Percentiles rank a stretch among this genome's conserved stretches.
Evolutionary conservation across 2,888 invertebrate species (phyloP).

Genomic region (Chrysolina oricalcia): DNA sequence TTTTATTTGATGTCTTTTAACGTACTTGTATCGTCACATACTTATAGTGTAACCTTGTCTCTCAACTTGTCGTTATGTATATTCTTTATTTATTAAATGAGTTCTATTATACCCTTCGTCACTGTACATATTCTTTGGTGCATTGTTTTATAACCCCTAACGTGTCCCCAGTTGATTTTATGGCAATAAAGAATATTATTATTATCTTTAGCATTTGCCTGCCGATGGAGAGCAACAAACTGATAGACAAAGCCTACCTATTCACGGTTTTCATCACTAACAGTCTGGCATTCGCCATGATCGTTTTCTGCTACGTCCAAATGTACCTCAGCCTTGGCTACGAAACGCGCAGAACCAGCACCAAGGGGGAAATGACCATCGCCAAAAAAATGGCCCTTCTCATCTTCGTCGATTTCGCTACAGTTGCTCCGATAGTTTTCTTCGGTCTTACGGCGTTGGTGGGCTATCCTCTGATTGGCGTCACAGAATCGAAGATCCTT

Average conservation of each 20-base stretch:
- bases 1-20: no score
- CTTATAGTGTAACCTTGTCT: no score
- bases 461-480: constrained; percentile 87
- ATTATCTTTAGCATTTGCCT: constrained; percentile 82
- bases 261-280: constrained; percentile 83
- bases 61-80: no score
- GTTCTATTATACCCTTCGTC: no score
- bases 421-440: constrained; percentile 88
- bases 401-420: constrained; percentile 87
- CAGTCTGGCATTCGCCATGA: constrained; percentile 86
- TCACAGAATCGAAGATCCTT: constrained; percentile 86
- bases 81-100: no score
- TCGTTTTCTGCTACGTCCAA: constrained; percentile 88
- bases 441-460: constrained; percentile 90
- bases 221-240: constrained; percentile 85
- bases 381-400: constrained; percentile 94
- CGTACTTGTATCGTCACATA: no score
- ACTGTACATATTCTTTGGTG: no score
- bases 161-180: no score
- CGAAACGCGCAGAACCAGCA: constrained; percentile 76
- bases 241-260: constrained; percentile 83
- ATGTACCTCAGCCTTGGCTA: constrained; percentile 87
- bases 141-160: background rate
- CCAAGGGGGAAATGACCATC: constrained; percentile 81
- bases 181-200: background rate